A percentile compares a stretch with the other conserved stretches of the same genome.
phyloP scores from a whole-genome alignment of 2,888 invertebrate species.

The Scotopteryx bipunctaria region DNA sequence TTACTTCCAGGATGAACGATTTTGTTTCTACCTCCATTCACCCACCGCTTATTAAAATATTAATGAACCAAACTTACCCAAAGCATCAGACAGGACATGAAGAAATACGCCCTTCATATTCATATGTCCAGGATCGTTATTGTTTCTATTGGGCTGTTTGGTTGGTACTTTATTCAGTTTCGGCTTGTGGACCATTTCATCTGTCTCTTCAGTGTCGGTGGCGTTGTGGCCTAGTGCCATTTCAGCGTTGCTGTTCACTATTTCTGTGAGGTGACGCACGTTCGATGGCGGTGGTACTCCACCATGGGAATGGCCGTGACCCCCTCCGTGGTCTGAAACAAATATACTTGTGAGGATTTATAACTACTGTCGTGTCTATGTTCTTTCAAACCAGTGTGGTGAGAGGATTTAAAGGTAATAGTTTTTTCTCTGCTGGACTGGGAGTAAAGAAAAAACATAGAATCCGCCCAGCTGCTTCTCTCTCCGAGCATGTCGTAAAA shows the following conservation, averaged over 20 bases:
- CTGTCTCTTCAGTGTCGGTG: conserved; percentile 74
- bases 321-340: conserved; percentile 87
- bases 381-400: too few relatives aligned
- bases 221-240: conserved; percentile 73
- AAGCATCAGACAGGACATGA: conserved; percentile 97
- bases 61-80: conserved; percentile 85
- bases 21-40: too few relatives aligned
- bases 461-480: too few relatives aligned
- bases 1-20: too few relatives aligned
- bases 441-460: too few relatives aligned
- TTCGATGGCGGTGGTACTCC: conserved; percentile 76
- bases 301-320: conserved; percentile 87
- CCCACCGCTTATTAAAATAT: background rate
- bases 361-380: too few relatives aligned
- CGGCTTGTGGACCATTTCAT: conserved; percentile 72
- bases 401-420: too few relatives aligned
- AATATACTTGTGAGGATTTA: background rate
- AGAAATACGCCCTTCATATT: conserved; percentile 99
- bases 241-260: conserved; percentile 77
- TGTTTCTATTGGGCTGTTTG: conserved; percentile 56
- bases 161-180: conserved; percentile 55
- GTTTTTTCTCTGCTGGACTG: too few relatives aligned
- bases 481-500: too few relatives aligned
- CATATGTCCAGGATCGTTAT: conserved; percentile 90
- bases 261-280: conserved; percentile 73